Conservation (phyloP, 2,797 vertebrate species). For the Lacerta viridis region DNA sequence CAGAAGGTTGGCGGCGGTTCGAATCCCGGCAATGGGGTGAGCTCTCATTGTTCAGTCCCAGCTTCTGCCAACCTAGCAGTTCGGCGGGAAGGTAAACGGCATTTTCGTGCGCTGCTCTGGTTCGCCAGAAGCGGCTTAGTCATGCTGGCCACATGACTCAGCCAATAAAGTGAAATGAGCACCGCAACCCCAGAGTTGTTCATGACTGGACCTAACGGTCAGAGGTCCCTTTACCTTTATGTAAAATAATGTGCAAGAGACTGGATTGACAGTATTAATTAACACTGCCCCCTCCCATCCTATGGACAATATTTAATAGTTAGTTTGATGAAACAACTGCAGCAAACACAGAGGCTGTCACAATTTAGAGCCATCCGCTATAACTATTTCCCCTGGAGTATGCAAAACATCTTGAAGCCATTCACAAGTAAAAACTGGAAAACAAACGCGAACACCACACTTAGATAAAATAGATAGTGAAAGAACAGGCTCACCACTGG, state of each 20-base stretch:
- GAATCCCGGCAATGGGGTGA: no score
- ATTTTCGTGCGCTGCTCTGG: no score
- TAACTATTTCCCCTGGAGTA: conserved; percentile 4
- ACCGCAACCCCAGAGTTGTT: no score
- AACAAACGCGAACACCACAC: not conserved
- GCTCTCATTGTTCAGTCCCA: no score
- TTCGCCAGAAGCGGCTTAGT: no score
- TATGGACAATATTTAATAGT: conserved; percentile 42
- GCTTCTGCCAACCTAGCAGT: no score
- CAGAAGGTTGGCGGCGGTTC: no score
- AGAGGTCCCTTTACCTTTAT: not conserved
- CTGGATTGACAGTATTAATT: not conserved
- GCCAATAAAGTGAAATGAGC: no score
- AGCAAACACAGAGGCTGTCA: conserved; percentile 18
- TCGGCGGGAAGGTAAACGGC: no score
- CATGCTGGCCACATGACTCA: no score
- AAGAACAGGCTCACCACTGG: conserved; percentile 34
- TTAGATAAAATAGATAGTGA: not conserved
- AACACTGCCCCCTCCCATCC: conserved; percentile 14
- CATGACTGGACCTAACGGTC: no score
- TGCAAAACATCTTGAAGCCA: conserved; percentile 8
- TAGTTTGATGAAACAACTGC: conserved; percentile 18
- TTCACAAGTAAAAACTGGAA: not conserved
- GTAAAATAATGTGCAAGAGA: not conserved
- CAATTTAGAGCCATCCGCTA: not conserved